Evolutionary conservation across 2,888 invertebrate species (phyloP).

Genomic region (Crioceris asparagi): DNA sequence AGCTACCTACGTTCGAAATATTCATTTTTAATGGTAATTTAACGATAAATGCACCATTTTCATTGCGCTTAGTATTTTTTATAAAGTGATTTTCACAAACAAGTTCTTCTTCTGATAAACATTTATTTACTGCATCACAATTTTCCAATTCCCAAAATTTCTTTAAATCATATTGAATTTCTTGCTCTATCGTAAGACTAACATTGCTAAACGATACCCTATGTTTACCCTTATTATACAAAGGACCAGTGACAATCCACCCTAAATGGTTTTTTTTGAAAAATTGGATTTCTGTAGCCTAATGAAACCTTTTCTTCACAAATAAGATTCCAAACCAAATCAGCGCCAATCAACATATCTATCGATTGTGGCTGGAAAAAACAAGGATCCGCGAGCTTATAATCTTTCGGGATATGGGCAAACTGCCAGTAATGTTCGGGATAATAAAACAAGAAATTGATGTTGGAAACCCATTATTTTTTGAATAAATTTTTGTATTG

Average conservation of each 20-base stretch:
- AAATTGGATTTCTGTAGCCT: slow-evolving; percentile 6
- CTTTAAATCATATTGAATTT: too few relatives aligned
- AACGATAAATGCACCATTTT: slow-evolving; percentile 12
- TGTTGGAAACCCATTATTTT: slow-evolving; percentile 2
- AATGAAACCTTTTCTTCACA: slow-evolving; percentile 11
- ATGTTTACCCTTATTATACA: background rate
- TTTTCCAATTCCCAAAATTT: too few relatives aligned
- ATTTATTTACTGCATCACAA: slow-evolving; percentile 1
- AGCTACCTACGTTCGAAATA: slow-evolving; percentile 8
- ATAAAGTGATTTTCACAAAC: slow-evolving; percentile 8
- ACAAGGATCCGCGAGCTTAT: slow-evolving; percentile 11
- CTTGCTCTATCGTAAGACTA: too few relatives aligned
- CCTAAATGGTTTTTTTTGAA: slow-evolving; percentile 16
- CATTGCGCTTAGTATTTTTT: slow-evolving; percentile 5
- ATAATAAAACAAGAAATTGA: slow-evolving; percentile 9
- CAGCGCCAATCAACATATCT: slow-evolving; percentile 14
- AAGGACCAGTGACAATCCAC: slow-evolving; percentile 11
- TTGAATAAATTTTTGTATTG: slow-evolving; percentile 1
- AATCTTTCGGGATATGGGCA: slow-evolving; percentile 12
- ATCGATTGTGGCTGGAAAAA: slow-evolving; percentile 11
- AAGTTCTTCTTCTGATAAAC: slow-evolving; percentile 9
- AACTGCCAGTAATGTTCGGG: slow-evolving; percentile 8
- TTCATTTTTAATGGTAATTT: slow-evolving; percentile 12
- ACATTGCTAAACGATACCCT: background rate
- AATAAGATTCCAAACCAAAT: slow-evolving; percentile 12